Evolutionary conservation across 2,888 invertebrate genomes (phyloP).

Genomic region (Xylota segnis): DNA sequence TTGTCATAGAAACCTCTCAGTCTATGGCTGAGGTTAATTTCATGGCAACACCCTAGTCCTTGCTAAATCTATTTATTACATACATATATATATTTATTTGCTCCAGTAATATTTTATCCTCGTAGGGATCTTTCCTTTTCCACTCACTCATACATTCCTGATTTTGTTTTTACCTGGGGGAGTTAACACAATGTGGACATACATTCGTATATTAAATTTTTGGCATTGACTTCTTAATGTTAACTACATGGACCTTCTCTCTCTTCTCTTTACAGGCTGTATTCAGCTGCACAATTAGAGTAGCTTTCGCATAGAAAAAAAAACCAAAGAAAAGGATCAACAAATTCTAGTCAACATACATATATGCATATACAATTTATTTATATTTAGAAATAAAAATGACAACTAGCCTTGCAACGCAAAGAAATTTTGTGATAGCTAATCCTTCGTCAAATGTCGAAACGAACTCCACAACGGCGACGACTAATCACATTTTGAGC

Average conservation of each 20-base stretch:
- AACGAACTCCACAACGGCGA: slow-evolving; percentile 40
- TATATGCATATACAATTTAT: slow-evolving; percentile 31
- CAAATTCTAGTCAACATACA: slow-evolving; percentile 58
- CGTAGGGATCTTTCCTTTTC: slow-evolving; percentile 1
- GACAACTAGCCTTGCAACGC: slow-evolving; percentile 83
- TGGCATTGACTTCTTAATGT: slow-evolving; percentile 4
- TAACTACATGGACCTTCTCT: background rate
- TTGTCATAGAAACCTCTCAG: slow-evolving; percentile 70
- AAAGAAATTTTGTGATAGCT: slow-evolving; percentile 83
- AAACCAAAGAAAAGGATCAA: slow-evolving; percentile 32
- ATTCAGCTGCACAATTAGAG: slow-evolving; percentile 58
- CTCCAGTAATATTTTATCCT: slow-evolving; percentile 25
- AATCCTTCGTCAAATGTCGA: slow-evolving; percentile 78
- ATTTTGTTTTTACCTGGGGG: slow-evolving; percentile 4
- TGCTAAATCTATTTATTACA: slow-evolving; percentile 46
- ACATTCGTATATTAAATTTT: slow-evolving; percentile 4
- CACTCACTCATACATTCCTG: background rate
- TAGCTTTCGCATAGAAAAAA: slow-evolving; percentile 60
- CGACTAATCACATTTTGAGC: slow-evolving; percentile 53
- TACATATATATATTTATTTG: slow-evolving; percentile 22
- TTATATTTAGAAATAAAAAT: slow-evolving; percentile 78
- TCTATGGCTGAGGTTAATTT: slow-evolving; percentile 79
- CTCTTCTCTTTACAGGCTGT: slow-evolving; percentile 60
- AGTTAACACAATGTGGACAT: no score
- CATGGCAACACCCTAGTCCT: slow-evolving; percentile 83